Conservation (phyloP, 2,888 invertebrate species). For the Platypus cylindrus region DNA sequence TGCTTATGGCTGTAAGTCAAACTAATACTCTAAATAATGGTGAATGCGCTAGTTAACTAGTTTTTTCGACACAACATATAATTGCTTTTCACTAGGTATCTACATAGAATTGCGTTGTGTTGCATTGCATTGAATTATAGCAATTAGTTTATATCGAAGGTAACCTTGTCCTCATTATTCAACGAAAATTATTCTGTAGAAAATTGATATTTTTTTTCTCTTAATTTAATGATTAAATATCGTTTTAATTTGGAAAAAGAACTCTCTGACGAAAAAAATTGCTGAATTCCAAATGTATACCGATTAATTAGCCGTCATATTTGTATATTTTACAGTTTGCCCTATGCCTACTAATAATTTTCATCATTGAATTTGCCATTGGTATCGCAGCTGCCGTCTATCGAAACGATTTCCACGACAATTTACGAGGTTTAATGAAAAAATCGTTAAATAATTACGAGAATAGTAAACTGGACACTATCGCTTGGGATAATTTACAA, state of each 20-base stretch:
- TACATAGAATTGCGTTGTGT: too few species aligned
- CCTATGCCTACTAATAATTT: constrained; percentile 61
- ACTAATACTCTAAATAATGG: too few species aligned
- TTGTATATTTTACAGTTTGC: constrained; percentile 73
- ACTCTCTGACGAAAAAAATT: too few species aligned
- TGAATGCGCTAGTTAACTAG: constrained; percentile 1
- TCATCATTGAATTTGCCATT: constrained; percentile 72
- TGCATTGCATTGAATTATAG: not conserved
- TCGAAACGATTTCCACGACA: constrained; percentile 56
- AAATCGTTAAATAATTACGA: constrained; percentile 46
- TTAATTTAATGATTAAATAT: too few species aligned
- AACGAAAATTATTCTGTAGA: too few species aligned
- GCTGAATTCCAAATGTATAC: too few species aligned
- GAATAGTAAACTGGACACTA: constrained; percentile 43
- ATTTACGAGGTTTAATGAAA: constrained; percentile 55
- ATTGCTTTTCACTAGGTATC: too few species aligned
- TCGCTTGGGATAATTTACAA: constrained; percentile 70
- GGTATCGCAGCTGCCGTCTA: constrained; percentile 77
- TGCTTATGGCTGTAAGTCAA: constrained; percentile 75
- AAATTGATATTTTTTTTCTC: too few species aligned
- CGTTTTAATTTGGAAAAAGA: too few species aligned
- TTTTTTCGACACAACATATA: too few species aligned
- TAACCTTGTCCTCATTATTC: constrained; percentile 9
- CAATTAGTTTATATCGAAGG: not conserved
- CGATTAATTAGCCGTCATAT: too few species aligned